Evolutionary conservation across 2,113 vertebrate genomes (phyloP), one percentile per base, ranked within the genome.

Genomic region (Brachirus orientalis): DNA sequence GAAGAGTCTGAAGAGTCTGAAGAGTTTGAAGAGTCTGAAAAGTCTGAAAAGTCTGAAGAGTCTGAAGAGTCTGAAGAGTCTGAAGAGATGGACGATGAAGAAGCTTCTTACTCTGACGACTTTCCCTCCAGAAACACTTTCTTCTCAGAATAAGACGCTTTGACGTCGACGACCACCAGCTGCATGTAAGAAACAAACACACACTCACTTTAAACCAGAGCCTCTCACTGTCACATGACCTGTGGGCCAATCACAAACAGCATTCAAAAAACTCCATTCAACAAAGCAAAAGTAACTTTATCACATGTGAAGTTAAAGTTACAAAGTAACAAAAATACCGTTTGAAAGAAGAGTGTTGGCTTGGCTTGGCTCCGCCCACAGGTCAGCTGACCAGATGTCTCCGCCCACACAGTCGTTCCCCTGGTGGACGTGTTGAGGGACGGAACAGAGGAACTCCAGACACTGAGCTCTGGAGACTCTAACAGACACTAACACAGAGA

Each of bases 121-220:
- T 28, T 75, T 10, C 80, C 57, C 0, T 75, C 68, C 33, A 91
- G 80, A 14, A 33, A 53, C 7, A 96, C 82, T 37, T 91, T 95
- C 83, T 95, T 96, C 20, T 94, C 85, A 1, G 44, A 80, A 10
- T 95, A 97, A 33, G 89, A 92, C 18, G 92, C 90, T 41, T 78
- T 86, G 62, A 95, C 10, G 1, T 73, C 44, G 0, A 90, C 50
- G 3, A 19, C 16, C 28, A 91, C 60, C 3, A 78, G 59, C 94
- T 94, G 33, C 9, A 65, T 10, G 52, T 37, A 3, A 47, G 17
- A 36, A 62, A 72, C 1, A 70, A 43, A 70, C n/a, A 50, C 33
- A 7, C 0, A 71, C 7, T 8, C 1, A 51, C 3, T n/a, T n/a
- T n/a, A n/a, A n/a, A n/a, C n/a, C n/a, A n/a, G n/a, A n/a, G n/a